Evolutionary conservation across 2,113 vertebrate genomes (phyloP).

Genomic region (Oncorhynchus gorbuscha): DNA sequence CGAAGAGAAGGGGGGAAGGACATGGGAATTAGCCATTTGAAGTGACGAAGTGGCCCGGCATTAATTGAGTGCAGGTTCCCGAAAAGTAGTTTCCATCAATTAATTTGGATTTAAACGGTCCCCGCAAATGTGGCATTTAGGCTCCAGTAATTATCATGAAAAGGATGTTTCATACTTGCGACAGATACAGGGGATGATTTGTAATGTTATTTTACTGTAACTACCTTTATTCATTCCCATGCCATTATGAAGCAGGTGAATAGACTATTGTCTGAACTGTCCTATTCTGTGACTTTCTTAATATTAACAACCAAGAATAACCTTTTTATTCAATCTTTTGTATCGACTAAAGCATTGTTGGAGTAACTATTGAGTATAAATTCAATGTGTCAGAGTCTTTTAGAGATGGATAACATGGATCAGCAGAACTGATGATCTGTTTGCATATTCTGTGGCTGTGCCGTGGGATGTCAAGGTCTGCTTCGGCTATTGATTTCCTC

Average conservation of each 20-base stretch:
- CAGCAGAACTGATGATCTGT: not conserved
- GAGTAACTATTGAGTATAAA: not conserved
- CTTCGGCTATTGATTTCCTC: constrained; percentile 64
- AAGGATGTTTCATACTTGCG: constrained; percentile 23
- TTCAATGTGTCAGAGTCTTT: not conserved
- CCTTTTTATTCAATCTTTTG: not conserved
- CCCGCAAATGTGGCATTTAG: constrained; percentile 39
- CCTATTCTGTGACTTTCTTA: not conserved
- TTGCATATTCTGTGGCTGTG: constrained; percentile 46
- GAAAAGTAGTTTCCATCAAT: constrained; percentile 38
- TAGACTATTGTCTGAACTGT: not conserved
- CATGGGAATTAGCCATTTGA: constrained; percentile 57
- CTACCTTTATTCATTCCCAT: not conserved
- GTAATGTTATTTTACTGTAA: not conserved
- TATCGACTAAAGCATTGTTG: not conserved
- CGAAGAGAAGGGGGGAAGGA: not conserved
- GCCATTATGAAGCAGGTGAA: not conserved
- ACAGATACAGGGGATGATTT: not conserved
- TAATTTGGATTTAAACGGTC: constrained; percentile 61
- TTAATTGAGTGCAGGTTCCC: constrained; percentile 60
- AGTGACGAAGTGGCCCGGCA: constrained; percentile 49
- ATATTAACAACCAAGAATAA: not conserved
- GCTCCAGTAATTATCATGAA: constrained; percentile 25
- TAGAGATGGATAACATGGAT: not conserved
- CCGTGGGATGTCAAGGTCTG: constrained; percentile 45